phyloP scores from a whole-genome alignment of 2,888 invertebrate genomes.

The Nemapogon koenigi region DNA sequence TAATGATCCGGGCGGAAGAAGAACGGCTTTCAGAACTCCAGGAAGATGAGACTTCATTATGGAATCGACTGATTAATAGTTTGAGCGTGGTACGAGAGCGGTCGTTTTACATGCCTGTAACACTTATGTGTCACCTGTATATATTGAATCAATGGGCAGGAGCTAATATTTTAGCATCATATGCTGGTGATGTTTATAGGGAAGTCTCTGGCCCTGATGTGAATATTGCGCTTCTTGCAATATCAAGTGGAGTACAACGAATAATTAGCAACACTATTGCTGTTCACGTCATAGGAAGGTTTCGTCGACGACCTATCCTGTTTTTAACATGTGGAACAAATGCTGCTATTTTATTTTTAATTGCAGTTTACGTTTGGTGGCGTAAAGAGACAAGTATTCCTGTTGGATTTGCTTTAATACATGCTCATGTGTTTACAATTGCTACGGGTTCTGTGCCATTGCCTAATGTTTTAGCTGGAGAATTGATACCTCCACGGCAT shows the following conservation, averaged over 20 bases:
- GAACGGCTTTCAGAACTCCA: conserved; percentile 27
- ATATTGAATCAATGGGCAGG: conserved; percentile 33
- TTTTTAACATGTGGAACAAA: conserved; percentile 30
- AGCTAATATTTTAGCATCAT: conserved; percentile 30
- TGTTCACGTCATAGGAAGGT: conserved; percentile 38
- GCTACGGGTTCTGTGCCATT: conserved; percentile 66
- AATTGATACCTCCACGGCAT: conserved; percentile 66
- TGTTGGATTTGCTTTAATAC: conserved; percentile 30
- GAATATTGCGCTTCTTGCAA: conserved; percentile 31
- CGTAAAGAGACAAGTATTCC: conserved; percentile 26
- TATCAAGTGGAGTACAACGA: conserved; percentile 37
- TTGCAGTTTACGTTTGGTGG: conserved; percentile 30
- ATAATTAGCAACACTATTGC: conserved; percentile 35
- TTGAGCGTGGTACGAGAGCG: conserved; percentile 25
- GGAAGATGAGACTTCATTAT: conserved; percentile 21
- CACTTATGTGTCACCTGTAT: conserved; percentile 35
- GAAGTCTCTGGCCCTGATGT: conserved; percentile 30
- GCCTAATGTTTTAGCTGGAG: conserved; percentile 73
- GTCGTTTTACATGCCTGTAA: conserved; percentile 36
- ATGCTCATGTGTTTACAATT: conserved; percentile 55
- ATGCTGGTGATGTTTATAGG: conserved; percentile 33
- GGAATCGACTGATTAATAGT: conserved; percentile 25
- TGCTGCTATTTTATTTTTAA: conserved; percentile 26
- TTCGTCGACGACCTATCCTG: conserved; percentile 37
- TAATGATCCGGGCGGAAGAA: conserved; percentile 33